Evolutionary conservation across 2,113 vertebrate genomes (phyloP).

Genomic region (Clarias gariepinus): DNA sequence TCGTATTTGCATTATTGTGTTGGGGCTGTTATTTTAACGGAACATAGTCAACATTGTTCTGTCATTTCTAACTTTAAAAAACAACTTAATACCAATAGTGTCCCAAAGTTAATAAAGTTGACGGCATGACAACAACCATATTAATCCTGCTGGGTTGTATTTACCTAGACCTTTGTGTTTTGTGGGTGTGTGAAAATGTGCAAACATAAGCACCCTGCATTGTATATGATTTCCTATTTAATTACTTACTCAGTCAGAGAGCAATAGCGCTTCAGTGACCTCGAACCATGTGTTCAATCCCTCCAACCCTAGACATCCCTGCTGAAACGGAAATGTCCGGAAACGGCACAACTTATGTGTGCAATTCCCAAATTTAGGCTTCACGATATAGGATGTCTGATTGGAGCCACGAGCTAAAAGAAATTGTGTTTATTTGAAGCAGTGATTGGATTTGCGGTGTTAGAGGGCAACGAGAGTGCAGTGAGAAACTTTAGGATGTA

Average conservation of each 20-base stretch:
- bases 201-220: not conserved
- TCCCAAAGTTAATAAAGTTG: no score
- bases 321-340: not conserved
- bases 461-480: conserved; percentile 15
- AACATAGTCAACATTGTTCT: no score
- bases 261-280: not conserved
- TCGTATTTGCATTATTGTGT: no score
- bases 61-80: no score
- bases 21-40: no score
- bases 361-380: not conserved
- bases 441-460: conserved; percentile 24
- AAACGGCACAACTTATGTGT: not conserved
- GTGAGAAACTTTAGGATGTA: conserved; percentile 30
- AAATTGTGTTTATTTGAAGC: conserved; percentile 16
- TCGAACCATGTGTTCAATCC: not conserved
- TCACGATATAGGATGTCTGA: not conserved
- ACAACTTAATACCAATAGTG: no score
- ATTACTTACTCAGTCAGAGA: not conserved
- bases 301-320: not conserved
- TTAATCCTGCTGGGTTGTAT: no score
- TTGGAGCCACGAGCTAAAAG: not conserved
- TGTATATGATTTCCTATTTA: not conserved
- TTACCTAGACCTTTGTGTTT: not conserved
- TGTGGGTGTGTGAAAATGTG: not conserved
- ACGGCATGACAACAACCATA: no score